Evolutionary conservation across 2,888 invertebrate genomes (phyloP), one percentile per base, ranked within the genome.

Genomic region (Drosophila setosimentum): DNA sequence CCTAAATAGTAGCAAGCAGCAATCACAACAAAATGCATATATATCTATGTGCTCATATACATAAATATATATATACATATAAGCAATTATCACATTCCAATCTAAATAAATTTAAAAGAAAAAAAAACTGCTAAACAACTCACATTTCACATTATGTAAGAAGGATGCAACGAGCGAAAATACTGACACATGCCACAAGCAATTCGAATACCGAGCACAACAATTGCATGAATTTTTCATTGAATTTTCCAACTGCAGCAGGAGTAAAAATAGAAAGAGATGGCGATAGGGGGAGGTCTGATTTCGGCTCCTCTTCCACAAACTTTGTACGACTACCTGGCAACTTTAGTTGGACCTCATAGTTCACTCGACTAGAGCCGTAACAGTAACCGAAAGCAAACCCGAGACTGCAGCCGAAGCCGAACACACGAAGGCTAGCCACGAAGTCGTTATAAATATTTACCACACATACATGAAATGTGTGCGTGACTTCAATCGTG

Each of bases 311-410:
- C 40, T n/a, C 11, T 11, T 4, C 21, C 13, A 29, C 27, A 16
- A 50, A 50, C n/a, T 3, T 50, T 16, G 21, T 21, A 3, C 45
- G 45, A 27, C 68, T 68, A 64, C 60, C 68, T 74, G 73, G 63
- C 50, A 42, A 24, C 21, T 68, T 67, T 50, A 24, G 51, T 35
- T 48, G 24, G 10, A 27, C 10, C 10, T 10, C 16, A 27, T 11
- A 29, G 27, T 29, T 30, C 29, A 50, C 6, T 13, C 50, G 50
- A n/a, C n/a, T 18, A 30, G n/a, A 50, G 18, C 18, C 29, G 50
- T 21, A 57, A 50, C 42, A 55, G 48, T 42, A 75, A 62, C 60
- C 68, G n/a, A 42, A 68, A 18, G 3, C 1, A 18, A 35, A 16
- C 2, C 33, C 33, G 1, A 33, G 33, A 33, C 13, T 1, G 16